A percentile compares a stretch with the other conserved stretches of the same genome.
Evolutionary conservation across 2,797 vertebrate species (phyloP).

Genomic region (Labeo calbasu): DNA sequence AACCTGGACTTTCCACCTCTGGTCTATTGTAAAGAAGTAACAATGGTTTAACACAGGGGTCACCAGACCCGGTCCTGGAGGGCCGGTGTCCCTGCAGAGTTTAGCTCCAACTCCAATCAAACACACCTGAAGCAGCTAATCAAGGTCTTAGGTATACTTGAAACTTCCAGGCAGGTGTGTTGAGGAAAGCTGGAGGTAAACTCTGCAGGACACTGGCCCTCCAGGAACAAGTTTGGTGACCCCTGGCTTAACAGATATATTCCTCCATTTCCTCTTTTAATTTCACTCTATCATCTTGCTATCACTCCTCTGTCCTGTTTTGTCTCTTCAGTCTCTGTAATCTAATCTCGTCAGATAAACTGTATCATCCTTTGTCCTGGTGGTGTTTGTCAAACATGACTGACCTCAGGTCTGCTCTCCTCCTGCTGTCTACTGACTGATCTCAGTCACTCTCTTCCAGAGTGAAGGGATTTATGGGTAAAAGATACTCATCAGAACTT

Average conservation of each 20-base stretch:
- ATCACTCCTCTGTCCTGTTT: conserved; percentile 14
- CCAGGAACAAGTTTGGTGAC: too few species aligned
- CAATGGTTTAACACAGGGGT: too few species aligned
- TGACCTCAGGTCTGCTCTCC: neutral
- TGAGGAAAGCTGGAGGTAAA: too few species aligned
- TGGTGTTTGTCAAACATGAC: conserved; percentile 31
- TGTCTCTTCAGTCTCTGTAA: conserved; percentile 49
- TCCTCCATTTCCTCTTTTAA: conserved; percentile 6
- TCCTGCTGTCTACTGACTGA: conserved; percentile 3
- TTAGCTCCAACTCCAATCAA: too few species aligned
- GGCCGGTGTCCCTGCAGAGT: too few species aligned
- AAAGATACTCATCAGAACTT: neutral
- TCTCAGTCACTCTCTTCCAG: neutral
- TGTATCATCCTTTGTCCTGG: conserved; percentile 10
- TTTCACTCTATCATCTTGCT: conserved; percentile 12
- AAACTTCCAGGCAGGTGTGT: too few species aligned
- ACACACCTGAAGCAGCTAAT: too few species aligned
- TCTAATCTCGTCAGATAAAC: conserved; percentile 51
- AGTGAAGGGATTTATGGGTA: neutral
- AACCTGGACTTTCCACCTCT: too few species aligned
- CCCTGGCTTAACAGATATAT: neutral
- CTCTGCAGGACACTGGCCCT: too few species aligned
- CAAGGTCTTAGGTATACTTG: too few species aligned
- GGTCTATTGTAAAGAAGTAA: too few species aligned
- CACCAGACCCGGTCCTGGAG: too few species aligned